Conservation (phyloP, 2,888 invertebrate genomes). For the Chrysolina oricalcia region DNA sequence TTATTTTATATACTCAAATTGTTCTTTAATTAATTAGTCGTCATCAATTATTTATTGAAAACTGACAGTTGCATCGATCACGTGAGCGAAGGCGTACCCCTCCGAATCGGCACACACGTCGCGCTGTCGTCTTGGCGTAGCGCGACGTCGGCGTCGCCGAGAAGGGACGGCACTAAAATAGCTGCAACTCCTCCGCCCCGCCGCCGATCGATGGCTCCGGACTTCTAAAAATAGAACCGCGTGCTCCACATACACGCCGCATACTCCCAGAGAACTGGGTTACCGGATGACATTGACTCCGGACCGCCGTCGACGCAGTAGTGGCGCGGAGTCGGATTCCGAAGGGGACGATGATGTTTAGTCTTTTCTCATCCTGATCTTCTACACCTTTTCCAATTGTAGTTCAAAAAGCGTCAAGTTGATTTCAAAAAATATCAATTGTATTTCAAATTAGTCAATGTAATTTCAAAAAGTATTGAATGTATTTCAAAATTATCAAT, state of each 20-base stretch:
- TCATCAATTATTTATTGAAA: no score
- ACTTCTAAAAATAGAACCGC: slow-evolving; percentile 70
- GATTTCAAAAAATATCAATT: no score
- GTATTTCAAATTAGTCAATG: no score
- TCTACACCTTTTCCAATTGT: no score
- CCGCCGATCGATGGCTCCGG: slow-evolving; percentile 69
- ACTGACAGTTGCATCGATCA: neutral
- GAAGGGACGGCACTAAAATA: slow-evolving; percentile 68
- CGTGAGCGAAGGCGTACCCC: neutral
- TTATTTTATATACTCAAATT: no score
- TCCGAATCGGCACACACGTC: slow-evolving; percentile 2
- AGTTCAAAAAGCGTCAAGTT: no score
- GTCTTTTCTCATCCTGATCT: no score
- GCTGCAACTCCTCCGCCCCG: slow-evolving; percentile 66
- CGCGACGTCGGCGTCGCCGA: slow-evolving; percentile 48
- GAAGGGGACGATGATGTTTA: slow-evolving; percentile 34
- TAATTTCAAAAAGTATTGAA: no score
- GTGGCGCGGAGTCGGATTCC: slow-evolving; percentile 18
- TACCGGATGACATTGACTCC: slow-evolving; percentile 67
- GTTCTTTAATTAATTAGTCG: no score
- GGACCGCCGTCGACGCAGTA: slow-evolving; percentile 36
- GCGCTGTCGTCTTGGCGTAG: slow-evolving; percentile 48
- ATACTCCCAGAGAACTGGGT: slow-evolving; percentile 64
- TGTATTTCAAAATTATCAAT: no score
- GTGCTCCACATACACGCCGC: slow-evolving; percentile 65